Conservation (phyloP, 2,888 invertebrate genomes). For the Melanotus villosus region DNA sequence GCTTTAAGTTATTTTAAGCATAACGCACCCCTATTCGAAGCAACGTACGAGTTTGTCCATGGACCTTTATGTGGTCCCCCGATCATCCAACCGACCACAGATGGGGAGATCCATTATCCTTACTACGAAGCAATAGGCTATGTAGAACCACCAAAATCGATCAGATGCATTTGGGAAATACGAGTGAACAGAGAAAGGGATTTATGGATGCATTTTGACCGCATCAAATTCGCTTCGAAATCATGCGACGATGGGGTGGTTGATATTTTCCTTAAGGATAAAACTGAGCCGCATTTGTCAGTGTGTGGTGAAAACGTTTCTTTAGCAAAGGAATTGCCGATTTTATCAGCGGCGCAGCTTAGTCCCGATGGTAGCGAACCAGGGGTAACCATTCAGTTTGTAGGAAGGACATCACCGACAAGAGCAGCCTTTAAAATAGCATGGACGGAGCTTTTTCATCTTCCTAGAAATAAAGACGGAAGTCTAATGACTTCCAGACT, state of each 20-base stretch:
- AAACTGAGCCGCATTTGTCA: constrained; percentile 82
- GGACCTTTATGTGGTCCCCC: constrained; percentile 91
- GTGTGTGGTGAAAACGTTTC: constrained; percentile 91
- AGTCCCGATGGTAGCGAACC: constrained; percentile 75
- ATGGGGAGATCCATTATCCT: constrained; percentile 91
- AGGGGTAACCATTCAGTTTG: constrained; percentile 77
- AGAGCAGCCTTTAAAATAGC: constrained; percentile 89
- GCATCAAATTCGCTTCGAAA: constrained; percentile 87
- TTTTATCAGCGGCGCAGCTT: constrained; percentile 83
- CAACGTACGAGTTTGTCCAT: constrained; percentile 90
- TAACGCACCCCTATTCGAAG: constrained; percentile 86
- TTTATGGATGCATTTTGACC: constrained; percentile 89
- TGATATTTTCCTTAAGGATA: constrained; percentile 76
- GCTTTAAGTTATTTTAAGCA: constrained; percentile 92
- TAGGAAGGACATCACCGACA: constrained; percentile 79
- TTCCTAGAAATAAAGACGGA: constrained; percentile 88
- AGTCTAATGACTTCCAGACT: constrained; percentile 84
- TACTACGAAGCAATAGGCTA: constrained; percentile 84
- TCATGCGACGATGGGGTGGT: constrained; percentile 90
- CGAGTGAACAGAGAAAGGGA: constrained; percentile 87
- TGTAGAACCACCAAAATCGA: constrained; percentile 77
- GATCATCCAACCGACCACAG: constrained; percentile 82
- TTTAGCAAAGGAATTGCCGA: constrained; percentile 83
- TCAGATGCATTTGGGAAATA: constrained; percentile 72
- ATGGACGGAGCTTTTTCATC: constrained; percentile 91